Evolutionary conservation across 2,113 vertebrate genomes (phyloP).

Genomic region (Phylloscopus trochilus): DNA sequence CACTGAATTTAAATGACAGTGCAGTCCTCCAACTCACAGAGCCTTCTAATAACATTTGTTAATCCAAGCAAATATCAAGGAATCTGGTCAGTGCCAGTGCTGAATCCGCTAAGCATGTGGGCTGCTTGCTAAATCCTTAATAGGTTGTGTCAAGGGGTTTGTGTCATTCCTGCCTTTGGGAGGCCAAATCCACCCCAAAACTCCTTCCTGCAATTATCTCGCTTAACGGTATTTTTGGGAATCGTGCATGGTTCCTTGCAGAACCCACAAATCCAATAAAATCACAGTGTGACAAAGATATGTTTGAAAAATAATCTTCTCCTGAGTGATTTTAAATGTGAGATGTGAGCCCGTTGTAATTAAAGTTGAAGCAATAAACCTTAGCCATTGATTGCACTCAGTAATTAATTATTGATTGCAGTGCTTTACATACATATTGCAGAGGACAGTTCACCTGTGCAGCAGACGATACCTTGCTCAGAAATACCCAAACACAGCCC

Average conservation of each 20-base stretch:
- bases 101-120: background rate
- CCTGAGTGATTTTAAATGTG: background rate
- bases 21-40: slow-evolving; percentile 23
- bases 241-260: background rate
- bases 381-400: slow-evolving; percentile 38
- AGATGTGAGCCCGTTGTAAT: slow-evolving; percentile 4
- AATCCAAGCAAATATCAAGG: slow-evolving; percentile 48
- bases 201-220: background rate
- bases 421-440: slow-evolving; percentile 19
- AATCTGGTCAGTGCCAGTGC: slow-evolving; percentile 14
- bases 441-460: slow-evolving; percentile 38
- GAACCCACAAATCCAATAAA: background rate
- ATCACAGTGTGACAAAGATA: background rate
- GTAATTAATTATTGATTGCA: slow-evolving; percentile 60
- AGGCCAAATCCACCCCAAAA: background rate
- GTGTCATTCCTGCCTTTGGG: background rate
- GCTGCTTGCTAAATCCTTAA: background rate
- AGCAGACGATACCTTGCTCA: background rate
- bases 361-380: slow-evolving; percentile 52
- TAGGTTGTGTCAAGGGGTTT: background rate
- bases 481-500: background rate
- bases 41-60: slow-evolving; percentile 41
- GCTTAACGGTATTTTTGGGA: background rate
- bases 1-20: slow-evolving; percentile 18
- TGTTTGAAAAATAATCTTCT: background rate